Conservation (phyloP, 2,888 invertebrate species). For the Synanthedon myopaeformis region DNA sequence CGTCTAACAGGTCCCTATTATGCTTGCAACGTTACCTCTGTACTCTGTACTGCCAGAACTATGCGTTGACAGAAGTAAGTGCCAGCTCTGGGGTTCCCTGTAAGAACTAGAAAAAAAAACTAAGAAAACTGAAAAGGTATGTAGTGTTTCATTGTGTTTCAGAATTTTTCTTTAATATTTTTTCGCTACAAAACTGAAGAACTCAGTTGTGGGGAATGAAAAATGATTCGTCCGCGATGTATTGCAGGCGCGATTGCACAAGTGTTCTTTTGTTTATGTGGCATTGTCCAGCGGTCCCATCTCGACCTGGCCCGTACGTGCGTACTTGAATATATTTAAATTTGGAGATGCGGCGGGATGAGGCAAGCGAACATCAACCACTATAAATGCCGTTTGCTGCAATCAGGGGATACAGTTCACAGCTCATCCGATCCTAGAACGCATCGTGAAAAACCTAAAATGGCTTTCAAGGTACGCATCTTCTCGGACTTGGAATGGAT, state of each 20-base stretch:
- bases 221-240: neutral
- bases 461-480: slow-evolving; percentile 61
- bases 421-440: slow-evolving; percentile 48
- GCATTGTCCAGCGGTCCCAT: slow-evolving; percentile 60
- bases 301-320: slow-evolving; percentile 51
- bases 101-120: too few relatives aligned
- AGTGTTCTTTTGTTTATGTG: slow-evolving; percentile 56
- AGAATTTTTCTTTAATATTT: too few relatives aligned
- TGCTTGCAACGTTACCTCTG: too few relatives aligned
- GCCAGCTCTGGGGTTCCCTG: too few relatives aligned
- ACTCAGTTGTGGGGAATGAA: neutral
- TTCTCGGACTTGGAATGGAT: slow-evolving; percentile 16
- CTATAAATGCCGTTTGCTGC: slow-evolving; percentile 54
- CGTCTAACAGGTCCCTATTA: too few relatives aligned
- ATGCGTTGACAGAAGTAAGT: too few relatives aligned
- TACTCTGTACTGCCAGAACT: too few relatives aligned
- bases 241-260: slow-evolving; percentile 39
- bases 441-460: slow-evolving; percentile 38
- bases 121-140: too few relatives aligned
- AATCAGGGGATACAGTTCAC: slow-evolving; percentile 52
- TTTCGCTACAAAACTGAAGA: neutral
- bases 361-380: slow-evolving; percentile 37
- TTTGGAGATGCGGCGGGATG: slow-evolving; percentile 67
- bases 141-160: too few relatives aligned
- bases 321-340: slow-evolving; percentile 71